These are phyloP conservation scores for Sebastiscus tertius DNA, from an alignment of 2,797 vertebrate species.

Conservation along the genomic window DNA sequence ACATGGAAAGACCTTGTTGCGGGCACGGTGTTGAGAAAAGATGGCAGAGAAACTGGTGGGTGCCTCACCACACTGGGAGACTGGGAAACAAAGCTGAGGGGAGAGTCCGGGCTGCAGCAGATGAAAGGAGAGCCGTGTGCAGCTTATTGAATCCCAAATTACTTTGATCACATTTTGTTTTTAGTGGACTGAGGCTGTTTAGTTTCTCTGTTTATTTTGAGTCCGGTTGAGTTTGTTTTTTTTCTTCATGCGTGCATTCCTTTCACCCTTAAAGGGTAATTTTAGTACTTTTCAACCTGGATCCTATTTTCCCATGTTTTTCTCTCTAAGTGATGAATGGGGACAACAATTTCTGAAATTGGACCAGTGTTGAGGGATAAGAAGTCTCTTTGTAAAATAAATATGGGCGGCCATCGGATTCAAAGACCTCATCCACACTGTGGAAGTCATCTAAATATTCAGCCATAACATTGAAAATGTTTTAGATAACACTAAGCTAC, in stretches of 20 bases:
- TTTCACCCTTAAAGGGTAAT: not conserved
- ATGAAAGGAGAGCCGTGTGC: conserved; percentile 1
- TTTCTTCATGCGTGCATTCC: not conserved
- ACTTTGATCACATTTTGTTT: conserved; percentile 36
- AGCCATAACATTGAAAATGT: too few species aligned
- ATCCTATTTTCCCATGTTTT: too few species aligned
- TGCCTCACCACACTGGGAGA: not conserved
- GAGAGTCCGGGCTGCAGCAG: not conserved
- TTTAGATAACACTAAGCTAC: too few species aligned
- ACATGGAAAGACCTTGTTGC: conserved; percentile 19
- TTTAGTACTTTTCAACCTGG: too few species aligned
- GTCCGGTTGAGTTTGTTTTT: not conserved
- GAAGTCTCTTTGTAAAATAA: too few species aligned
- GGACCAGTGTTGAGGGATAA: too few species aligned
- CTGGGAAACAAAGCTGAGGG: conserved; percentile 3
- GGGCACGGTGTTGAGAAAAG: not conserved
- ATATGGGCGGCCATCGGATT: accelerated
- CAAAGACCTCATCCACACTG: too few species aligned
- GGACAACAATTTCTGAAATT: too few species aligned
- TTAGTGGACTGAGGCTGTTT: conserved; percentile 2
- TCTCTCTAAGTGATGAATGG: too few species aligned
- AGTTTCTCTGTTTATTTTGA: conserved; percentile 2
- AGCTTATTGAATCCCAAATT: conserved; percentile 5
- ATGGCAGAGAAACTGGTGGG: not conserved
- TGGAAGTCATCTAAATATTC: too few species aligned